Conservation (phyloP, 1,140 invertebrate genomes). For the Lepidotrigona ventralis region DNA sequence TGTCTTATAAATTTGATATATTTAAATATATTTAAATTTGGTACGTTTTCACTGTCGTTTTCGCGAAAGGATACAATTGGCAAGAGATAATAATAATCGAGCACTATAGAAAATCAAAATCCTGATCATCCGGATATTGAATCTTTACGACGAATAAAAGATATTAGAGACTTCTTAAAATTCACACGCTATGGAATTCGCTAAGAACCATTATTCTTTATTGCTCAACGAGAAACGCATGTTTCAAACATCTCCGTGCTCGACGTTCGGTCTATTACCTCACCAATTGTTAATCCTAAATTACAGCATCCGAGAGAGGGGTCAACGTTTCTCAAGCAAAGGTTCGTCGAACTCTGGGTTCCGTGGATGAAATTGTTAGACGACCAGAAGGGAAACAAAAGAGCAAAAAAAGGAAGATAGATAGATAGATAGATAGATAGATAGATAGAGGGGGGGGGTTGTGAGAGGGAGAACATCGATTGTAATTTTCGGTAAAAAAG, state of each 20-base stretch:
- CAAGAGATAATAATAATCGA: too few relatives aligned
- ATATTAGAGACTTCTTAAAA: background rate
- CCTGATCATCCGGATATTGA: background rate
- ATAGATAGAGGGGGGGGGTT: background rate
- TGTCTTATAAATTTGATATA: too few relatives aligned
- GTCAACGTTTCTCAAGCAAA: conserved; percentile 37
- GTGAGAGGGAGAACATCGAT: background rate
- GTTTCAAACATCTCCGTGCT: background rate
- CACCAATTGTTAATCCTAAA: conserved; percentile 34
- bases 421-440: background rate
- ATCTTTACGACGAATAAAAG: background rate
- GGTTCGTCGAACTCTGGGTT: conserved; percentile 51
- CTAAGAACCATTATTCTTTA: background rate
- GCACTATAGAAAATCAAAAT: background rate
- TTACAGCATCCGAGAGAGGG: conserved; percentile 16
- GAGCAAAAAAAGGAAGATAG: background rate
- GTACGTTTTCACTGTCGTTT: too few relatives aligned
- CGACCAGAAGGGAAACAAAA: background rate
- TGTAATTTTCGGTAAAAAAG: conserved; percentile 30
- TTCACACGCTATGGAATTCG: background rate
- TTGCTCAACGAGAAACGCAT: background rate
- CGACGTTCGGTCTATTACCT: background rate
- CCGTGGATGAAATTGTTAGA: conserved; percentile 2
- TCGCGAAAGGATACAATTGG: too few relatives aligned
- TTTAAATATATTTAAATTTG: too few relatives aligned